phyloP scores from a whole-genome alignment of 2,113 vertebrate species.

The Alectura lathami region DNA sequence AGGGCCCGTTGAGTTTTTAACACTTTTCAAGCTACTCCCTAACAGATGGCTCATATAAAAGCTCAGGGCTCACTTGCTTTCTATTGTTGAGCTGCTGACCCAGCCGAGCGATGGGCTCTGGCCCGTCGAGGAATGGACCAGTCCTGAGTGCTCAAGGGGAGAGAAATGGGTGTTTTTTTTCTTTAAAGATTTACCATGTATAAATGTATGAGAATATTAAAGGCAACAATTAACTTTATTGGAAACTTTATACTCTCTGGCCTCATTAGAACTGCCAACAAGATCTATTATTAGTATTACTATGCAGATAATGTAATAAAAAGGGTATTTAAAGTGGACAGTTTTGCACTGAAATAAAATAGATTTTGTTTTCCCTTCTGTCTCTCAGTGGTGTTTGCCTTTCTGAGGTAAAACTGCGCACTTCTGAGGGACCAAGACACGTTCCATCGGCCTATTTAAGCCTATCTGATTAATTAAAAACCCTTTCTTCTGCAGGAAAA shows the following conservation, averaged over 20 bases:
- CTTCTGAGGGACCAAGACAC: background rate
- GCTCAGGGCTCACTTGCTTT: rapidly evolving
- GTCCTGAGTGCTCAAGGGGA: conserved; percentile 42
- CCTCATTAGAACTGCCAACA: conserved; percentile 84
- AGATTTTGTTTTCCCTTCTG: conserved; percentile 30
- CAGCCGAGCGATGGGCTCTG: rapidly evolving
- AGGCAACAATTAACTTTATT: conserved; percentile 87
- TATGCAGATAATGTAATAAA: conserved; percentile 85
- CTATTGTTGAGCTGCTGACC: rapidly evolving
- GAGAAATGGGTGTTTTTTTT: conserved; percentile 67
- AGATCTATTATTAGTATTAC: conserved; percentile 85
- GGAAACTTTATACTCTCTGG: conserved; percentile 84
- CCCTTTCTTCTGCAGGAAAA: background rate
- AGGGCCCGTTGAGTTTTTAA: background rate
- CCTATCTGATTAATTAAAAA: background rate
- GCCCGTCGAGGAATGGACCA: background rate
- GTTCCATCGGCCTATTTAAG: background rate
- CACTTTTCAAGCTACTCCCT: background rate
- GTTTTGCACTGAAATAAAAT: conserved; percentile 77
- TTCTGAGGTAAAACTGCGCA: background rate
- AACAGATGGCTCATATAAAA: too few species aligned
- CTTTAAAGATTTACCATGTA: conserved; percentile 82
- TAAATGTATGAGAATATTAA: conserved; percentile 83
- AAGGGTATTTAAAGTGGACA: conserved; percentile 83
- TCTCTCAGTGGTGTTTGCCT: background rate